These are phyloP conservation scores for Temnothorax unifasciatus DNA, from an alignment of 2,888 invertebrate species.

Conservation along the genomic window DNA sequence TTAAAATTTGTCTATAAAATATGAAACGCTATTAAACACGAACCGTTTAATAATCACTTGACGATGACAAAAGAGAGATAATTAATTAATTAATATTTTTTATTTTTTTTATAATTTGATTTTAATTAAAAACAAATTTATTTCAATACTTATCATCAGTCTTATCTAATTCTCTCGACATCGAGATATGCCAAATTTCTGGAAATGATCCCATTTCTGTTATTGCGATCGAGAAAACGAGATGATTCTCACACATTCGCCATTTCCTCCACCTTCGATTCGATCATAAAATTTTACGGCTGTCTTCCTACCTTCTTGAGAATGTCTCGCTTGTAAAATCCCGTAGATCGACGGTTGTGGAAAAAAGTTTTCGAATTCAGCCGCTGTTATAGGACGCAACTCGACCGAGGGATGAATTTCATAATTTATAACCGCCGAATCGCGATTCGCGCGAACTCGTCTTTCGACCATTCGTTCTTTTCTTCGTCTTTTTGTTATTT, in stretches of 20 bases:
- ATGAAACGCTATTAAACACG: neutral
- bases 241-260: conserved; percentile 25
- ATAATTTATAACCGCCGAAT: conserved; percentile 74
- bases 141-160: neutral
- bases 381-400: conserved; percentile 69
- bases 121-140: neutral
- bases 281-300: conserved; percentile 58
- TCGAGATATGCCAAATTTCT: conserved; percentile 12
- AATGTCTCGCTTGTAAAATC: conserved; percentile 13
- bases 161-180: neutral
- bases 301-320: conserved; percentile 48
- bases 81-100: neutral
- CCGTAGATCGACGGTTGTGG: conserved; percentile 32
- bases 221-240: conserved; percentile 41
- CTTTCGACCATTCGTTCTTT: conserved; percentile 39
- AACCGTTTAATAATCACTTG: neutral
- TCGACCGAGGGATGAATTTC: conserved; percentile 74
- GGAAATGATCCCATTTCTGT: conserved; percentile 9
- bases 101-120: neutral
- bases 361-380: conserved; percentile 62
- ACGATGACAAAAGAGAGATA: neutral
- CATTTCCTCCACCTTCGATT: neutral
- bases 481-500: conserved; percentile 22
- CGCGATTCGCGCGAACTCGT: conserved; percentile 10
- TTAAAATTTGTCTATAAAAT: neutral